Evolutionary conservation across 2,797 vertebrate genomes (phyloP).

Genomic region (Carapus acus): DNA sequence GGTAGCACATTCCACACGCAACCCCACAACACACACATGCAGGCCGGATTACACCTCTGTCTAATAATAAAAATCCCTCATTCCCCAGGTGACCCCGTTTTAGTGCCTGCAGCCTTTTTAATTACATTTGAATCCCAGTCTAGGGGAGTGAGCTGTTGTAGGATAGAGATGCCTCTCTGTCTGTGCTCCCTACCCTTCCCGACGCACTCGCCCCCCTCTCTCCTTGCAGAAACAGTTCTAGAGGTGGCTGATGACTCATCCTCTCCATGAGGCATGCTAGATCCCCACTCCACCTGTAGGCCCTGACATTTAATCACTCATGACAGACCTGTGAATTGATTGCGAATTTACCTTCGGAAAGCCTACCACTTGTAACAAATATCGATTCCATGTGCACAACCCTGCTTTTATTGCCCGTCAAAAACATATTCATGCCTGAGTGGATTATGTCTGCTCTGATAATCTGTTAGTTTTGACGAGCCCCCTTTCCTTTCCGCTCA

Average conservation of each 20-base stretch:
- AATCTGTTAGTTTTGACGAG: constrained; percentile 10
- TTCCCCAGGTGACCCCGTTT: constrained; percentile 47
- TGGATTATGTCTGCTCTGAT: constrained; percentile 2
- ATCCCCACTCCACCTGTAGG: constrained; percentile 28
- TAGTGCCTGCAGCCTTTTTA: constrained; percentile 51
- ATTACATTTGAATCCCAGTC: constrained; percentile 56
- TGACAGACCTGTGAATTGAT: constrained; percentile 22
- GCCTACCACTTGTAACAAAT: too few species aligned
- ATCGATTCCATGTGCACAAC: too few species aligned
- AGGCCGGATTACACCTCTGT: constrained; percentile 52
- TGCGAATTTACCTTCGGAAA: too few species aligned
- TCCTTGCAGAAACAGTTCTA: constrained; percentile 17
- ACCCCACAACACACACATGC: constrained; percentile 38
- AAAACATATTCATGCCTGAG: too few species aligned
- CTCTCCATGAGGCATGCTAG: constrained; percentile 31
- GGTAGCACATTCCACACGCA: constrained; percentile 48
- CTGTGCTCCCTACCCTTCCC: not conserved
- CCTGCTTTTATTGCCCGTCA: too few species aligned
- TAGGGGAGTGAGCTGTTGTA: constrained; percentile 20
- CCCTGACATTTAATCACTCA: constrained; percentile 44
- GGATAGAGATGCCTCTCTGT: constrained; percentile 39
- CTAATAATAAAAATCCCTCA: constrained; percentile 43
- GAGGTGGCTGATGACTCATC: constrained; percentile 53
- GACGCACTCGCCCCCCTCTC: not conserved
- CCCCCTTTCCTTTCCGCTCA: constrained; percentile 1